A percentile compares a stretch with the other conserved stretches of the same genome.
Conservation (phyloP, 2,797 vertebrate genomes). For the Chlorospingus flavigularis region DNA sequence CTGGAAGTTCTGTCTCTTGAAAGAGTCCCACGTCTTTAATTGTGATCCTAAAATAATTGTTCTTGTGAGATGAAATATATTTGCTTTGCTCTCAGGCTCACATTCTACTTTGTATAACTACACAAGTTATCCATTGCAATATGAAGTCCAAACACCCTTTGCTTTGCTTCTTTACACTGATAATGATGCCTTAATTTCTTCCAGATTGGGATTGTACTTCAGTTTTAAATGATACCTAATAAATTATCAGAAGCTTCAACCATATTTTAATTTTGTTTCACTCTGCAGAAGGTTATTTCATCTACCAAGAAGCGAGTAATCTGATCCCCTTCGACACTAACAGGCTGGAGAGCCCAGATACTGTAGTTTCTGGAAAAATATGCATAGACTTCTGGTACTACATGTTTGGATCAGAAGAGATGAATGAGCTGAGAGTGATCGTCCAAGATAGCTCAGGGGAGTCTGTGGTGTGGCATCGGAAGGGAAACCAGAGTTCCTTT, state of each 20-base stretch:
- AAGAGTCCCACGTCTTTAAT: not conserved
- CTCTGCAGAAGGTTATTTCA: conserved; percentile 66
- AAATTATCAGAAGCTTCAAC: not conserved
- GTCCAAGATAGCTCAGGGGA: conserved; percentile 53
- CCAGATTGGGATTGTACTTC: not conserved
- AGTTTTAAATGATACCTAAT: not conserved
- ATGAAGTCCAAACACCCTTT: not conserved
- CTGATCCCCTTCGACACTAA: conserved; percentile 57
- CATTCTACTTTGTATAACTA: not conserved
- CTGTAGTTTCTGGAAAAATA: conserved; percentile 65
- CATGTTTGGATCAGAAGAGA: conserved; percentile 63
- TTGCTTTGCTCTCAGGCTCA: not conserved
- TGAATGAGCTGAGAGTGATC: conserved; percentile 75
- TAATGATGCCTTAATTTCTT: not conserved
- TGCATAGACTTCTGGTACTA: conserved; percentile 89
- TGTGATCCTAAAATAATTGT: not conserved
- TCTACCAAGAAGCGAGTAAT: conserved; percentile 68
- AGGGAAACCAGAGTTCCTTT: conserved; percentile 37
- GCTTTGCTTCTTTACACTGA: not conserved
- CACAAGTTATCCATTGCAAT: not conserved
- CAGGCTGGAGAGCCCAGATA: conserved; percentile 73
- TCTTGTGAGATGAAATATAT: not conserved
- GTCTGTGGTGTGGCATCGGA: conserved; percentile 74
- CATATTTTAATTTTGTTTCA: not conserved
- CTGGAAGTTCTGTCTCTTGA: not conserved